These are phyloP conservation scores for Glossophaga mutica DNA, from an alignment of 2,797 vertebrate genomes.

Conservation along the genomic window DNA sequence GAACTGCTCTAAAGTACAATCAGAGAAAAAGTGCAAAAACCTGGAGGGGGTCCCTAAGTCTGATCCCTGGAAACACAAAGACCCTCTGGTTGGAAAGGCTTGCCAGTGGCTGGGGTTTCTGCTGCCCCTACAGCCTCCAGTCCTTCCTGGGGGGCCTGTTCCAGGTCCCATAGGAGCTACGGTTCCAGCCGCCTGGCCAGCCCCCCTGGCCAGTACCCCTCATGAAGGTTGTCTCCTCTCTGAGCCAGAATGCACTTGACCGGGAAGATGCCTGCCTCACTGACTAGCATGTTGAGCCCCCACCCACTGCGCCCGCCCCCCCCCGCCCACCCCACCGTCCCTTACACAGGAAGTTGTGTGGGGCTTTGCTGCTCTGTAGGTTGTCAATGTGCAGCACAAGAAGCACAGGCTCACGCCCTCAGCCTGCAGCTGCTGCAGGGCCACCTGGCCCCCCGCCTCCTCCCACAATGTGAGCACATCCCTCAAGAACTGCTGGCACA, in stretches of 20 bases:
- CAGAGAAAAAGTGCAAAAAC: too few species aligned
- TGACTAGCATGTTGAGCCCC: not conserved
- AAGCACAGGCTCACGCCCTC: not conserved
- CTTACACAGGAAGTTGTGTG: not conserved
- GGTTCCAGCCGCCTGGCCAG: not conserved
- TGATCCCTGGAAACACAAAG: not conserved
- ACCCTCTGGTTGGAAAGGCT: not conserved
- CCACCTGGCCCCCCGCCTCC: too few species aligned
- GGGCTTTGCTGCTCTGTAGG: not conserved
- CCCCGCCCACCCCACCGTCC: too few species aligned
- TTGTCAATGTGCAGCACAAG: not conserved
- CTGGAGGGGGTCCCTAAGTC: too few species aligned
- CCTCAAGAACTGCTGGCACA: not conserved
- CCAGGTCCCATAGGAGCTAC: not conserved
- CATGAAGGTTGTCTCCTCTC: not conserved
- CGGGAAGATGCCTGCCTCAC: not conserved
- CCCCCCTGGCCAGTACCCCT: not conserved
- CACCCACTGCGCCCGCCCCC: too few species aligned
- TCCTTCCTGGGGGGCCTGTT: not conserved
- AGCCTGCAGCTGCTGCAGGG: too few species aligned
- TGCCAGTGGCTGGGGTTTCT: not conserved
- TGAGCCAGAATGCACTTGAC: not conserved
- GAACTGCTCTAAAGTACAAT: too few species aligned
- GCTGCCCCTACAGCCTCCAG: too few species aligned
- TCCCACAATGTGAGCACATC: not conserved